These are phyloP conservation scores for Rhinoraja longicauda DNA, from an alignment of 2,797 vertebrate species.

Conservation along the genomic window DNA sequence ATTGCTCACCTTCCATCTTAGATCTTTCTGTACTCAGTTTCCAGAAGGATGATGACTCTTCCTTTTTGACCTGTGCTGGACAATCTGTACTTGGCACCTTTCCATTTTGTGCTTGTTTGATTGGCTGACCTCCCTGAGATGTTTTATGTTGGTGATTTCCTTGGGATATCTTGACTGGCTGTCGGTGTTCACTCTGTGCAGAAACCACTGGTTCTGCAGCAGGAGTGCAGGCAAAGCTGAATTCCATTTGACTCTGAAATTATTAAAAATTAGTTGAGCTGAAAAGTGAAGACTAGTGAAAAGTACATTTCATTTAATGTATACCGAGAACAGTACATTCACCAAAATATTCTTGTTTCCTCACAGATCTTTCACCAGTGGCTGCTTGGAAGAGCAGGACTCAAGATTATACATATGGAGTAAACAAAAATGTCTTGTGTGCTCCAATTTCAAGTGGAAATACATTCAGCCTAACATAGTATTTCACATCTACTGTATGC, in stretches of 20 bases:
- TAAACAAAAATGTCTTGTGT: not conserved
- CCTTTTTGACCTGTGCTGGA: conserved; percentile 57
- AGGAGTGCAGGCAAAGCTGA: conserved; percentile 68
- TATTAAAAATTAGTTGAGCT: not conserved
- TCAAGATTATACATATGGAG: not conserved
- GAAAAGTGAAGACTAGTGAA: not conserved
- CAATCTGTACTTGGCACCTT: conserved; percentile 70
- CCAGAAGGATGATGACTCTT: conserved; percentile 91
- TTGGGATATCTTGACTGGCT: conserved; percentile 50
- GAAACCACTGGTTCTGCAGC: conserved; percentile 60
- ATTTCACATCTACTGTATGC: not conserved
- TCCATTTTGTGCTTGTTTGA: conserved; percentile 58
- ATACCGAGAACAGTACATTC: not conserved
- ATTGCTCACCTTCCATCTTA: conserved; percentile 75
- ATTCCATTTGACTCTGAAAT: conserved; percentile 86
- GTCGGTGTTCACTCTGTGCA: conserved; percentile 62
- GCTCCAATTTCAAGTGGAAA: not conserved
- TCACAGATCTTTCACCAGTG: not conserved
- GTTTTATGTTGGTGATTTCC: conserved; percentile 52
- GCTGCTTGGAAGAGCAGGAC: not conserved
- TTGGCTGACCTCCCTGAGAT: conserved; percentile 51
- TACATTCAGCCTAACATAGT: not conserved
- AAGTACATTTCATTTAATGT: not conserved
- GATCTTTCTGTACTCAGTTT: conserved; percentile 90
- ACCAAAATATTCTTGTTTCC: not conserved